These are phyloP conservation scores for Melangyna quadrimaculata DNA, from an alignment of 2,888 invertebrate genomes.

Conservation along the genomic window DNA sequence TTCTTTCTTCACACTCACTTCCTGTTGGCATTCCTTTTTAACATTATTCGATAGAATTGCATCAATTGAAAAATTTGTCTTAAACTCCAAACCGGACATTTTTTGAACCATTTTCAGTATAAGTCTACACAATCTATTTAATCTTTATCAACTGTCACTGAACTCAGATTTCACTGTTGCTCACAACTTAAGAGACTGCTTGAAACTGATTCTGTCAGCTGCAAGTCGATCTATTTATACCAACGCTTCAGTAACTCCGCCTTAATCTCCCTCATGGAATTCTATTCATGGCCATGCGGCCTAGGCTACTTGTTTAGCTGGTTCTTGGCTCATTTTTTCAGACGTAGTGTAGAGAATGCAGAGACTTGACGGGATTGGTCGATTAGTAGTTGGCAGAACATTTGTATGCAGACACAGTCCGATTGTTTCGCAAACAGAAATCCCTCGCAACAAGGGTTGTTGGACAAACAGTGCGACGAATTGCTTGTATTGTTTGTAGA, in stretches of 20 bases:
- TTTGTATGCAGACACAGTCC: slow-evolving; percentile 60
- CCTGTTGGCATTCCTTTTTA: slow-evolving; percentile 61
- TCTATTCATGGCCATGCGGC: slow-evolving; percentile 65
- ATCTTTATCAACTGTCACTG: slow-evolving; percentile 21
- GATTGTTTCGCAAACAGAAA: slow-evolving; percentile 68
- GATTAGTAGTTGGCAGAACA: slow-evolving; percentile 43
- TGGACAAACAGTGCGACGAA: slow-evolving; percentile 68
- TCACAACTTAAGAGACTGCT: slow-evolving; percentile 73
- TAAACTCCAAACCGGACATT: slow-evolving; percentile 80
- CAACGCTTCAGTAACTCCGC: slow-evolving; percentile 74
- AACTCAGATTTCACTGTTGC: slow-evolving; percentile 38
- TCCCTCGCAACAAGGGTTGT: slow-evolving; percentile 69
- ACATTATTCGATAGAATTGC: slow-evolving; percentile 86
- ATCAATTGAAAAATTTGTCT: slow-evolving; percentile 91
- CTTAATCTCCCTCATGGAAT: slow-evolving; percentile 67
- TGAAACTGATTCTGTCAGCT: slow-evolving; percentile 76
- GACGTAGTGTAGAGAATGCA: slow-evolving; percentile 46
- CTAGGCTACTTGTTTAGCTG: slow-evolving; percentile 44
- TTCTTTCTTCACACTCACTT: slow-evolving; percentile 68
- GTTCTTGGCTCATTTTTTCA: not conserved
- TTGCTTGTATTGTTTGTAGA: slow-evolving; percentile 71
- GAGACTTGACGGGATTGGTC: slow-evolving; percentile 55
- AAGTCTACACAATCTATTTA: slow-evolving; percentile 42
- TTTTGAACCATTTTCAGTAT: slow-evolving; percentile 77
- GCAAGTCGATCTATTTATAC: slow-evolving; percentile 76